phyloP scores from a whole-genome alignment of 2,797 vertebrate genomes.

The Xyrichtys novacula region DNA sequence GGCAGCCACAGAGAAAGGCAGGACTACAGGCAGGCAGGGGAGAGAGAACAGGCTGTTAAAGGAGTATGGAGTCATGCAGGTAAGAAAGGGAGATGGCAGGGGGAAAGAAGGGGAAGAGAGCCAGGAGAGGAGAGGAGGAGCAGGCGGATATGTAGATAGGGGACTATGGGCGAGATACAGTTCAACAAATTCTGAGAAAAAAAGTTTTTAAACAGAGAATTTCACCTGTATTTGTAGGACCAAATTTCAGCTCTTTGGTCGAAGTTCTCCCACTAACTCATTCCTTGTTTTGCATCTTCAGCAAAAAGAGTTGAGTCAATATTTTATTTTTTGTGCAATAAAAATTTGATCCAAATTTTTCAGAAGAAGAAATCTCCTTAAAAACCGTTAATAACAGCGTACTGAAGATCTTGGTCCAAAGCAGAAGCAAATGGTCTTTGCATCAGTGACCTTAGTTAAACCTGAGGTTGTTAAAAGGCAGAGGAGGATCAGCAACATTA shows the following conservation, averaged over 20 bases:
- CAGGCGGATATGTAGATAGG: slow-evolving; percentile 19
- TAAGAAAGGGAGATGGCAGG: slow-evolving; percentile 46
- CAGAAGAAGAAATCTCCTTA: background rate
- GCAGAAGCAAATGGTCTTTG: slow-evolving; percentile 1
- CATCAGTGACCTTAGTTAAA: background rate
- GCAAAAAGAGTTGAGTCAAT: too few relatives aligned
- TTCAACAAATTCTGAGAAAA: slow-evolving; percentile 17
- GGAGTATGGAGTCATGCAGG: slow-evolving; percentile 57
- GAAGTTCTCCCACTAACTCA: too few relatives aligned
- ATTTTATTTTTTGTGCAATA: too few relatives aligned
- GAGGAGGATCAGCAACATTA: slow-evolving; percentile 35
- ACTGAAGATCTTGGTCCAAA: background rate
- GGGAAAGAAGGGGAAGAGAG: slow-evolving; percentile 25
- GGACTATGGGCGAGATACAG: slow-evolving; percentile 19
- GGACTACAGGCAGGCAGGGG: slow-evolving; percentile 54
- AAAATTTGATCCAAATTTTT: too few relatives aligned
- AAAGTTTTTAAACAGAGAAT: slow-evolving; percentile 5
- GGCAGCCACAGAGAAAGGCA: slow-evolving; percentile 65
- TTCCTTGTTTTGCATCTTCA: too few relatives aligned
- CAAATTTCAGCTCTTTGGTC: too few relatives aligned
- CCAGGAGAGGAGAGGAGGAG: slow-evolving; percentile 22
- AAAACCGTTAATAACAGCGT: too few relatives aligned
- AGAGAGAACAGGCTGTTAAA: slow-evolving; percentile 65
- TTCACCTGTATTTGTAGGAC: too few relatives aligned
- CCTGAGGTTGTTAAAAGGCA: slow-evolving; percentile 6